These are phyloP conservation scores for Temnopleurus reevesii DNA, from an alignment of 53 echinoderm and acorn worm species.

Conservation along the genomic window DNA sequence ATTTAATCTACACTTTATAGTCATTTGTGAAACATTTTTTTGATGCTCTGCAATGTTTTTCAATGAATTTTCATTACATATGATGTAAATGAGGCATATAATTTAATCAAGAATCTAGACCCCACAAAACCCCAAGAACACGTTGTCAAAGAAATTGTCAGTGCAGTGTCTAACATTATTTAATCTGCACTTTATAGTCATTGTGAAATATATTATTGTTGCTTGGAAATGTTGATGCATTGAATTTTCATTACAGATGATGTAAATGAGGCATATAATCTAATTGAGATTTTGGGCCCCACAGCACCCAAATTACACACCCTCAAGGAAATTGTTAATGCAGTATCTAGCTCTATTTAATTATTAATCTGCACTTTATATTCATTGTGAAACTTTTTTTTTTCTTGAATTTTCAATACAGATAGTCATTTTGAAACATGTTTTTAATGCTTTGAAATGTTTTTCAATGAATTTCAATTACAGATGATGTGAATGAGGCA, in stretches of 20 bases:
- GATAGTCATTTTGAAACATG: no score
- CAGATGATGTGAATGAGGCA: constrained; percentile 97
- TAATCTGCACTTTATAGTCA: no score
- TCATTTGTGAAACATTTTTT: no score
- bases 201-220: no score
- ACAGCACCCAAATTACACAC: no score
- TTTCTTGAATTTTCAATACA: no score
- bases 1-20: not conserved
- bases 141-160: constrained; percentile 97
- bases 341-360: not conserved
- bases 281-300: constrained; percentile 46
- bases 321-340: no score
- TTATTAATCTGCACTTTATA: not conserved
- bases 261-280: constrained; percentile 83
- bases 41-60: not conserved
- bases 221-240: no score
- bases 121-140: constrained; percentile 98
- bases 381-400: not conserved
- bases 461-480: no score
- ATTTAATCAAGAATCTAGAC: constrained; percentile 92
- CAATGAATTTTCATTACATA: no score
- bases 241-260: no score
- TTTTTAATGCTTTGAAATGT: not conserved
- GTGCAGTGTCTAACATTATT: no score
- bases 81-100: constrained; percentile 96